Base-by-base conservation (phyloP, 1,140 invertebrate species). In the Trypoxylus dichotomus region DNA sequence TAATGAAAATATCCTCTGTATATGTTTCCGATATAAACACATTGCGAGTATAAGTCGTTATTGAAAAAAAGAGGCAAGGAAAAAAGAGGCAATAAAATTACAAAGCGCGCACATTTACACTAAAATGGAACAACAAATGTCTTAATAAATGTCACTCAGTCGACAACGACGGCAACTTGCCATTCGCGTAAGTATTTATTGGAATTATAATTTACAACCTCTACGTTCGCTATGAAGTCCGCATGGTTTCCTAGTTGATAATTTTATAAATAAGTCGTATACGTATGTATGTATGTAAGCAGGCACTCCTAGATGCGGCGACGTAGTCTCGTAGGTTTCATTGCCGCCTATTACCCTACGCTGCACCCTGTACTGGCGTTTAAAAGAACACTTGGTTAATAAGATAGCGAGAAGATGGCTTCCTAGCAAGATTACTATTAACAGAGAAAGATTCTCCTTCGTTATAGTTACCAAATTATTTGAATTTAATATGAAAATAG, bases 51-150 rank as follows among this genome's bases (percentile, higher is more conserved):
- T 29, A 68, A 68, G 60, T 68, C 60, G 11, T 68, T 19, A 19
- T 54, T 54, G 15, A 3, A 24, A 68, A n/a, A 68, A 68, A 68
- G 60, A 27, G 24, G 25, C 24, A 68, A 68, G 25, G 27, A 68
- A 68, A 68, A 68, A 68, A 68, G 60, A 27, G 24, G 25, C 24
- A 68, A 68, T 68, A 68, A 68, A 68, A 68, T 24, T 68, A 24
- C 21, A 68, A 68, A 27, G 24, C 21, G 60, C 24, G 24, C 21
- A 68, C 21, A 27, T 68, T 68, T 68, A 15, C 21, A 29, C 21
- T 68, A 68, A 68, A 68, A 68, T 68, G 60, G 60, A 68, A 68
- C 60, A 68, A 29, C 19, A 68, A 68, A 68, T 68, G 60, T 68
- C 60, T 68, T 68, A 10, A 68, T 68, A 68, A 68, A 68, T 68